These are phyloP conservation scores for Crypturellus tataupa DNA, from an alignment of 2,797 vertebrate species.

Conservation along the genomic window DNA sequence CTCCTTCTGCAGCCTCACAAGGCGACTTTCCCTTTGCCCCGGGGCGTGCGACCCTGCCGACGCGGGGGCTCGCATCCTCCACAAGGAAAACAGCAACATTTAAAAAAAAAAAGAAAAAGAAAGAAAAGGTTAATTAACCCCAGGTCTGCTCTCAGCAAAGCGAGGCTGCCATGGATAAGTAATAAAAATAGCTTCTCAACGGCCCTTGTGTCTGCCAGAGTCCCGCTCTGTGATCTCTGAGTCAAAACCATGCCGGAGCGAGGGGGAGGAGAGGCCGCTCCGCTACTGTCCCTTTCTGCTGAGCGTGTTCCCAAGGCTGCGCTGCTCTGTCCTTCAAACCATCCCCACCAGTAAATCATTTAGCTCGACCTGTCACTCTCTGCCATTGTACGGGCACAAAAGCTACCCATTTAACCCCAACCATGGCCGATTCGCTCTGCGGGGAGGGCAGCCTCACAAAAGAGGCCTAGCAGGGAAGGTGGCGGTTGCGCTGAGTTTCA, in stretches of 20 bases:
- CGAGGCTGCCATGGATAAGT: slow-evolving; percentile 52
- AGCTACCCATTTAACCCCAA: slow-evolving; percentile 79
- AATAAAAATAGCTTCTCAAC: slow-evolving; percentile 72
- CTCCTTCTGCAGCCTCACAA: neutral
- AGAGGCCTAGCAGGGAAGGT: slow-evolving; percentile 48
- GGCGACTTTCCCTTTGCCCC: slow-evolving; percentile 41
- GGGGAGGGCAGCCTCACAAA: slow-evolving; percentile 72
- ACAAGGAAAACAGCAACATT: neutral
- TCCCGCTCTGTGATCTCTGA: slow-evolving; percentile 67
- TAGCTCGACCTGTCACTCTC: slow-evolving; percentile 73
- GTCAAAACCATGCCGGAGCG: slow-evolving; percentile 41
- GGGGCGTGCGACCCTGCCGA: slow-evolving; percentile 44
- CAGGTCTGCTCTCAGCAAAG: slow-evolving; percentile 61
- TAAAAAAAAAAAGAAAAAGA: neutral
- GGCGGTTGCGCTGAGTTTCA: slow-evolving; percentile 68
- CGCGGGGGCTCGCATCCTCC: neutral
- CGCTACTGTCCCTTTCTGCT: slow-evolving; percentile 59
- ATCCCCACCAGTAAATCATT: slow-evolving; percentile 80
- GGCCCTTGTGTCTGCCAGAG: slow-evolving; percentile 65
- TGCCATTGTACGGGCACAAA: slow-evolving; percentile 76
- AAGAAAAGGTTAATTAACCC: slow-evolving; percentile 66
- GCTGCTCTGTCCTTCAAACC: slow-evolving; percentile 72
- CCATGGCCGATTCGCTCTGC: slow-evolving; percentile 73
- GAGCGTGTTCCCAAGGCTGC: slow-evolving; percentile 71
- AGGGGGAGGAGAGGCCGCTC: slow-evolving; percentile 57